These are phyloP conservation scores for Campylorhamphus procurvoides DNA, from an alignment of 2,113 vertebrate species.

Conservation along the genomic window DNA sequence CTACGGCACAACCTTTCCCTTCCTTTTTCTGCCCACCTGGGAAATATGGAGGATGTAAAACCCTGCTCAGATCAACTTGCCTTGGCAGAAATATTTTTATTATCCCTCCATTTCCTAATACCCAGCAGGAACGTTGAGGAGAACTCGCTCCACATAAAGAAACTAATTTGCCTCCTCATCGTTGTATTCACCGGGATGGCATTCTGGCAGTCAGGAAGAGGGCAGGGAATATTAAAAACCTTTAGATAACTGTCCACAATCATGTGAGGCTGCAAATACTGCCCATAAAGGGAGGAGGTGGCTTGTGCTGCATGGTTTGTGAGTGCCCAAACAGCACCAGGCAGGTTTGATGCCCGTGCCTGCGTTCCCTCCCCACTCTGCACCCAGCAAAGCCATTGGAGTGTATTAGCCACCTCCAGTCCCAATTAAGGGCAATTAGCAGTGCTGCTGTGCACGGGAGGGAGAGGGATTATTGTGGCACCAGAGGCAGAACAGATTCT, in stretches of 20 bases:
- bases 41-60: conserved; percentile 56
- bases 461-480: conserved; percentile 26
- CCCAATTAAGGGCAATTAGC: conserved; percentile 54
- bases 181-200: neutral
- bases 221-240: conserved; percentile 46
- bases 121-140: conserved; percentile 4
- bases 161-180: conserved; percentile 37
- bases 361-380: neutral
- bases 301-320: neutral
- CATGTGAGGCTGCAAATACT: neutral
- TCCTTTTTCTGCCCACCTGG: conserved; percentile 38
- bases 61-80: conserved; percentile 40
- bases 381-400: neutral
- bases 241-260: neutral
- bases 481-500: neutral
- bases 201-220: neutral
- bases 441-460: neutral
- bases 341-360: neutral
- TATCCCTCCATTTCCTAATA: conserved; percentile 22
- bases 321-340: conserved; percentile 8
- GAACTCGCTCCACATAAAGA: conserved; percentile 28
- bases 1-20: neutral
- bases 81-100: conserved; percentile 60
- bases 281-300: conserved; percentile 31
- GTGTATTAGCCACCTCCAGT: neutral